These are phyloP conservation scores for Oceanodroma tethys DNA, from an alignment of 2,113 vertebrate species.

Conservation along the genomic window DNA sequence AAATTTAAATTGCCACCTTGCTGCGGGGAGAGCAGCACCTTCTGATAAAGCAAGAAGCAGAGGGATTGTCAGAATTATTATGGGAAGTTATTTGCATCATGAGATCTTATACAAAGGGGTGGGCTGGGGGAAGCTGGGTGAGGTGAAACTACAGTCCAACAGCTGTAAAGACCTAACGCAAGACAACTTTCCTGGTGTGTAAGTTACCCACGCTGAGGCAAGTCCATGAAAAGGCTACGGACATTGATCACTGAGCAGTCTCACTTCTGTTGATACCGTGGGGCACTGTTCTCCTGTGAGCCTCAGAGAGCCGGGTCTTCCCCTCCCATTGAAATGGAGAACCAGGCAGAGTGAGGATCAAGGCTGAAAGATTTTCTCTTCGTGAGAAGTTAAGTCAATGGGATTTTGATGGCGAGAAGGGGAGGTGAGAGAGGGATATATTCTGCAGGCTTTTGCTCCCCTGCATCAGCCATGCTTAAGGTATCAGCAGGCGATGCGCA, in stretches of 20 bases:
- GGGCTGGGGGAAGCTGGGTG: not conserved
- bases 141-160: not conserved
- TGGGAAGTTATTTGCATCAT: not conserved
- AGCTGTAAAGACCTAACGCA: not conserved
- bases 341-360: not conserved
- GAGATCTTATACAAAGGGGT: not conserved
- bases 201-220: not conserved
- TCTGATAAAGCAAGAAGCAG: not conserved
- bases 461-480: not conserved
- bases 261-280: not conserved
- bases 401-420: not conserved
- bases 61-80: not conserved
- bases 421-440: not conserved
- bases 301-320: not conserved
- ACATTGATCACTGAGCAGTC: not conserved
- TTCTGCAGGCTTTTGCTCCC: not conserved
- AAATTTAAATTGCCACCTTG: constrained; percentile 12
- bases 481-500: not conserved
- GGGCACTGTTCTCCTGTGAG: not conserved
- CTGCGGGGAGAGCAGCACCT: constrained; percentile 6
- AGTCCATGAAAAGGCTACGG: not conserved
- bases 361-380: not conserved
- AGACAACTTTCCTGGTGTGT: not conserved
- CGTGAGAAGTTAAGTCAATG: not conserved
- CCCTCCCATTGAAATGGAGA: not conserved